Percentiles rank a stretch among this genome's conserved stretches.
phyloP scores from a whole-genome alignment of 2,888 invertebrate genomes.

The Drosophila mimica region DNA sequence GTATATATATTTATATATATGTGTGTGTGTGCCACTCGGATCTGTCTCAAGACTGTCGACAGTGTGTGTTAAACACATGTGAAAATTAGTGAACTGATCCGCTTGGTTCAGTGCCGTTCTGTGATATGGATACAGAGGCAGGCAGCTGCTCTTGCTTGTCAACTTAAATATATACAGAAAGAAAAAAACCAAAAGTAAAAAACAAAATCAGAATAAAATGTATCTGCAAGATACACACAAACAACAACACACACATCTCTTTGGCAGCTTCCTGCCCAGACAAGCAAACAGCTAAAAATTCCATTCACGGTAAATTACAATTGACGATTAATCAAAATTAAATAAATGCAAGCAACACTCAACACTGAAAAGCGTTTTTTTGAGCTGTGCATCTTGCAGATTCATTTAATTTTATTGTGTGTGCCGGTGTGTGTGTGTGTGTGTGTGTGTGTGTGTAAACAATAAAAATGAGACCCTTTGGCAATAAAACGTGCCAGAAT shows the following conservation, averaged over 20 bases:
- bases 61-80: conserved; percentile 69
- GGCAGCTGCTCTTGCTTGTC: conserved; percentile 48
- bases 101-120: conserved; percentile 20
- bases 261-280: conserved; percentile 36
- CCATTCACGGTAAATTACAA: conserved; percentile 49
- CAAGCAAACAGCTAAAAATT: conserved; percentile 14
- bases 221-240: conserved; percentile 59
- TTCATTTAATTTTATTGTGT: conserved; percentile 7
- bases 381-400: conserved; percentile 7
- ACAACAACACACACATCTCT: conserved; percentile 18
- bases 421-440: neutral
- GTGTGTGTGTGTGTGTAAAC: conserved; percentile 1
- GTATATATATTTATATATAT: neutral
- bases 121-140: conserved; percentile 35
- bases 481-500: neutral
- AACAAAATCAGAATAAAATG: conserved; percentile 53
- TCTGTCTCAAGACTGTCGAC: conserved; percentile 44
- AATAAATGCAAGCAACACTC: conserved; percentile 5
- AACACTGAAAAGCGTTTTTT: conserved; percentile 1
- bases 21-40: conserved; percentile 1
- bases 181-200: conserved; percentile 21
- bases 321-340: conserved; percentile 18
- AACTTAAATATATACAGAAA: conserved; percentile 16
- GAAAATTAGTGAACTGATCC: conserved; percentile 54
- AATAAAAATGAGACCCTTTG: conserved; percentile 7